phyloP scores from a whole-genome alignment of 2,888 invertebrate species.

The Labia minor region DNA sequence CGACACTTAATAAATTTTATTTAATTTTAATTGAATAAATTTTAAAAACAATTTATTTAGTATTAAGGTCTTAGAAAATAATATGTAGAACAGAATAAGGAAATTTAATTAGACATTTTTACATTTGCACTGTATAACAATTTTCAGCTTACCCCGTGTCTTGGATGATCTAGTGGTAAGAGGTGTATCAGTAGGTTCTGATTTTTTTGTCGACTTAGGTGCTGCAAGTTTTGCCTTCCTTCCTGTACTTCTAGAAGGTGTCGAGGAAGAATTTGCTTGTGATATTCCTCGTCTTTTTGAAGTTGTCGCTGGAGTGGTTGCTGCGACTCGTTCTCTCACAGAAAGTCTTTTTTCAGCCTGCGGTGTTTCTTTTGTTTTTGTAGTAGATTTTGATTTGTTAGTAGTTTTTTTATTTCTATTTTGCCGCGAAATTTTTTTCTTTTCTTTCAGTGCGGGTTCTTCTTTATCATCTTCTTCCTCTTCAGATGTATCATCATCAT shows the following conservation, averaged over 20 bases:
- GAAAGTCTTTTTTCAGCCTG: background rate
- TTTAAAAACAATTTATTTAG: too few species aligned
- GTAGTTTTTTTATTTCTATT: slow-evolving; percentile 20
- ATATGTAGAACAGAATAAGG: too few species aligned
- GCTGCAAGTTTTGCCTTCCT: slow-evolving; percentile 19
- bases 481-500: slow-evolving; percentile 16
- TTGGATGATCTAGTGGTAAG: slow-evolving; percentile 23
- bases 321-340: background rate
- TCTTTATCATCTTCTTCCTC: slow-evolving; percentile 15
- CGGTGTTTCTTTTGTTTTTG: slow-evolving; percentile 18
- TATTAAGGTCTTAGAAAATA: too few species aligned
- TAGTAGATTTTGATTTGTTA: slow-evolving; percentile 22
- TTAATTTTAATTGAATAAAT: too few species aligned
- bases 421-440: background rate
- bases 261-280: background rate
- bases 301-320: slow-evolving; percentile 16
- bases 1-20: too few species aligned
- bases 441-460: slow-evolving; percentile 15
- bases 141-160: slow-evolving; percentile 24
- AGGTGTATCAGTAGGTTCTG: slow-evolving; percentile 21
- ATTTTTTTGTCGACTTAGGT: slow-evolving; percentile 22
- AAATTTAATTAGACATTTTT: too few species aligned
- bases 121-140: too few species aligned
- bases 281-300: background rate
- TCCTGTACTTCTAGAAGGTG: slow-evolving; percentile 1